Percentiles rank a stretch among this genome's conserved stretches.
These are phyloP conservation scores for Germaria angustata DNA, from an alignment of 2,888 invertebrate species.

Conservation along the genomic window DNA sequence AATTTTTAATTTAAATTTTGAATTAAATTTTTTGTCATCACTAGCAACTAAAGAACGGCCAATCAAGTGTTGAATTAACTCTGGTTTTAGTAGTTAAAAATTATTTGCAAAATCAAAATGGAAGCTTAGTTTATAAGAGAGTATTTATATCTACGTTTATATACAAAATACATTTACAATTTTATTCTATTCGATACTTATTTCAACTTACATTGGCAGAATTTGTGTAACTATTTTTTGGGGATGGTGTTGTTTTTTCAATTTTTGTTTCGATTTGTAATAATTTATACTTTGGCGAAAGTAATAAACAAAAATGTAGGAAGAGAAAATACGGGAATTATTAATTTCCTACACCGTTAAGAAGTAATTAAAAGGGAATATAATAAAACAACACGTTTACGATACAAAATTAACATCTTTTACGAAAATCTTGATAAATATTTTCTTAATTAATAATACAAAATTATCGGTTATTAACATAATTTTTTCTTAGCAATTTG, in stretches of 20 bases:
- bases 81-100: no score
- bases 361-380: neutral
- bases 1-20: no score
- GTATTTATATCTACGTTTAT: neutral
- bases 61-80: no score
- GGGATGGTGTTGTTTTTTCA: slow-evolving; percentile 75
- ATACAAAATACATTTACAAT: neutral
- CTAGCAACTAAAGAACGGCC: no score
- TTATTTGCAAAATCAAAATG: slow-evolving; percentile 12
- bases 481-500: no score
- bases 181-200: neutral
- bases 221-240: slow-evolving; percentile 74
- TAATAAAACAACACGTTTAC: neutral
- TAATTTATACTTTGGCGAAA: slow-evolving; percentile 72
- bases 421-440: no score
- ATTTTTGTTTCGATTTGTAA: slow-evolving; percentile 74
- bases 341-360: neutral
- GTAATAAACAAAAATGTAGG: slow-evolving; percentile 20
- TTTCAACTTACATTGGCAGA: slow-evolving; percentile 76
- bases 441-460: no score
- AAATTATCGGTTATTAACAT: no score
- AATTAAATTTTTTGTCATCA: no score
- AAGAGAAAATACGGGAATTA: slow-evolving; percentile 11
- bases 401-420: neutral
- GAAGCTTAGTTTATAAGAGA: neutral